Base-by-base conservation (phyloP, 2,888 invertebrate species). In the Nyleta sp. region DNA sequence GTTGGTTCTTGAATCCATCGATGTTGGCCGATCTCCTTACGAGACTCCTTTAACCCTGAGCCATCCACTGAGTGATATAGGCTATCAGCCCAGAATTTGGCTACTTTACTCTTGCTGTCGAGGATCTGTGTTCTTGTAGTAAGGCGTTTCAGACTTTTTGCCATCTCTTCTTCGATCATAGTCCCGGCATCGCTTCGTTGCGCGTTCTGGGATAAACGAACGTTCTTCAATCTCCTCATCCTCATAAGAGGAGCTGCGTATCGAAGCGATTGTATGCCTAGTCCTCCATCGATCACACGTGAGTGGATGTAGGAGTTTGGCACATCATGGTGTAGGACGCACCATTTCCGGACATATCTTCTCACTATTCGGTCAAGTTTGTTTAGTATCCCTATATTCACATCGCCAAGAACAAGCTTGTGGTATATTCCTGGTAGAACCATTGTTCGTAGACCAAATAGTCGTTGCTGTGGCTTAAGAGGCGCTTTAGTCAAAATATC, bases 281-380 rank as follows among this genome's bases (percentile, higher is more conserved):
- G 60, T 11, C 80, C 31, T 15, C 52, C 50, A 0, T 72, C 42
- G 1, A 8, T 18, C 17, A 1, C 18, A 5, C 10, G 11, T 1
- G 38, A 8, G 4, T 38, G 38, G 38, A 38, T 89, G 86, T 87
- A 90, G 0, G 83, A 87, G 2, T 81, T 82, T 1, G 87, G 84
- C 1, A 79, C 78, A 57, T 89, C 89, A 3, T 82, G 65, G 0
- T 89, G 90, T 0, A 91, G 84, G 10, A 83, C 73, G 0, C 89
- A 76, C 84, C 85, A 85, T 5, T 74, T 81, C 67, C 89, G 80
- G 0, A 87, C 82, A 0, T 80, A 70, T 2, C 40, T 59, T 62
- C 88, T 81, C 31, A 90, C 82, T 22, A 85, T 74, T 0, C 85
- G 67, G 72, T 91, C 91, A 11, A 89, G 62, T 57, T 85, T 83